phyloP scores from a whole-genome alignment of 2,888 invertebrate genomes.

The Drosophila parthenogenetica region DNA sequence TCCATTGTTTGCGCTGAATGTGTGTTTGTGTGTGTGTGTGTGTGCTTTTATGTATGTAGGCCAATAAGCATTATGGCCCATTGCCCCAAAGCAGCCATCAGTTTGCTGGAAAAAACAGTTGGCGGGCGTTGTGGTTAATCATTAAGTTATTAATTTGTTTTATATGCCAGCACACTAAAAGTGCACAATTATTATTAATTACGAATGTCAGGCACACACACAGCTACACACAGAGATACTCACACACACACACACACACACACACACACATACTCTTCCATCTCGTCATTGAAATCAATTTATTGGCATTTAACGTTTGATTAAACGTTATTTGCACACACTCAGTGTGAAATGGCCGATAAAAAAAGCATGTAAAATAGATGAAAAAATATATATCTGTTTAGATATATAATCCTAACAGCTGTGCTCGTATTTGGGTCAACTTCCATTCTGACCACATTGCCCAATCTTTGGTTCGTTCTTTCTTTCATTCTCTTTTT shows the following conservation, averaged over 20 bases:
- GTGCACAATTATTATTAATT: slow-evolving; percentile 59
- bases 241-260: slow-evolving; percentile 21
- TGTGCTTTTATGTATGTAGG: slow-evolving; percentile 54
- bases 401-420: slow-evolving; percentile 14
- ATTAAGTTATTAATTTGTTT: slow-evolving; percentile 55
- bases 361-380: slow-evolving; percentile 6
- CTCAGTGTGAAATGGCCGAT: background rate
- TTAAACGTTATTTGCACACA: slow-evolving; percentile 30
- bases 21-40: slow-evolving; percentile 14
- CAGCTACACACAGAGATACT: background rate
- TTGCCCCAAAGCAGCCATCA: slow-evolving; percentile 28
- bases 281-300: slow-evolving; percentile 42
- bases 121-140: slow-evolving; percentile 12
- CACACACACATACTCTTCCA: background rate
- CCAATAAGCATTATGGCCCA: slow-evolving; percentile 50
- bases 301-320: slow-evolving; percentile 58
- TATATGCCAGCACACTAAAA: slow-evolving; percentile 41
- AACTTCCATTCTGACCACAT: slow-evolving; percentile 47
- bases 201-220: slow-evolving; percentile 17
- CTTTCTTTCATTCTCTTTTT: slow-evolving; percentile 29
- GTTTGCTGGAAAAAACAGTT: slow-evolving; percentile 32
- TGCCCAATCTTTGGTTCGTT: slow-evolving; percentile 44
- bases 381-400: background rate
- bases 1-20: slow-evolving; percentile 12
- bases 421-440: slow-evolving; percentile 57